These are phyloP conservation scores for Podarcis raffonei DNA, from an alignment of 2,113 vertebrate species.

Conservation along the genomic window DNA sequence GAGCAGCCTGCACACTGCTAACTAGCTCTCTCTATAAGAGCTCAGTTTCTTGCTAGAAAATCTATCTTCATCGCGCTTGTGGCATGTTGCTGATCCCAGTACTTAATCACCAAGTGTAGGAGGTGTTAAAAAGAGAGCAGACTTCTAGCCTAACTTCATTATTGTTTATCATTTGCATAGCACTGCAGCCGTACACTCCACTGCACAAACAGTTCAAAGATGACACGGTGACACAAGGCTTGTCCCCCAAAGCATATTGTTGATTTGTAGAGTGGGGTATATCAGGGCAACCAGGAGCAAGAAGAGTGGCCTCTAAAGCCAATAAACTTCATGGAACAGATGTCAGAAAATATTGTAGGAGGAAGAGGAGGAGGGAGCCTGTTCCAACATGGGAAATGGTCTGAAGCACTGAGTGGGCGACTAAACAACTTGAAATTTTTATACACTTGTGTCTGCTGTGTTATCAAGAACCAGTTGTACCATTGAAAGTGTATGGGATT, in stretches of 20 bases:
- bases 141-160: conserved; percentile 63
- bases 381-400: conserved; percentile 69
- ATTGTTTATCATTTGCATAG: conserved; percentile 61
- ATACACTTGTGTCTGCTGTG: conserved; percentile 59
- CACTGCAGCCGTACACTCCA: conserved; percentile 50
- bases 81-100: conserved; percentile 43
- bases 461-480: conserved; percentile 53
- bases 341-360: conserved; percentile 53
- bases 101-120: conserved; percentile 69
- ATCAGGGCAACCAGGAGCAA: conserved; percentile 46
- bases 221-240: not conserved
- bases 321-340: conserved; percentile 57
- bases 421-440: conserved; percentile 58
- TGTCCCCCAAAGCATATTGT: conserved; percentile 19
- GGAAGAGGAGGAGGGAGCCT: conserved; percentile 63
- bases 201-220: conserved; percentile 47
- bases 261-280: conserved; percentile 38
- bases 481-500: conserved; percentile 56
- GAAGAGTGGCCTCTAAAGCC: conserved; percentile 39
- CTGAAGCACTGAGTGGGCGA: conserved; percentile 67
- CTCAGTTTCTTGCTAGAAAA: conserved; percentile 68
- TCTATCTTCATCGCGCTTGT: conserved; percentile 55
- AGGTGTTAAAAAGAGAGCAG: conserved; percentile 73
- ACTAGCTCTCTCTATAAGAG: conserved; percentile 59
- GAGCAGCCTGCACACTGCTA: conserved; percentile 65